Conservation (phyloP, 1,140 invertebrate genomes). For the Rhopalosiphum maidis region DNA sequence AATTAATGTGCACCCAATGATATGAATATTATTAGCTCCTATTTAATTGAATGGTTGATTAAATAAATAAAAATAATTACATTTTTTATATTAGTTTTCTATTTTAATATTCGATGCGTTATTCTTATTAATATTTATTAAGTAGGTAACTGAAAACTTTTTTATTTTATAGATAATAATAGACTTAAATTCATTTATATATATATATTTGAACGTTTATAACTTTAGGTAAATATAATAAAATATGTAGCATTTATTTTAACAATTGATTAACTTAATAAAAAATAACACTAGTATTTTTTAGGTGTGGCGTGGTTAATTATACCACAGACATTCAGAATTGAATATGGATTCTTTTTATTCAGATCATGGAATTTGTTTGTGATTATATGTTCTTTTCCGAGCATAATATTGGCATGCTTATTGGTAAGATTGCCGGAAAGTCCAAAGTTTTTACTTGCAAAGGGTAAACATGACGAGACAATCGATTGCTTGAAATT, state of each 20-base stretch:
- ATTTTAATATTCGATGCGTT: not conserved
- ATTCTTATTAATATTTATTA: not conserved
- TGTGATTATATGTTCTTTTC: slow-evolving; percentile 82
- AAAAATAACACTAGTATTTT: slow-evolving; percentile 58
- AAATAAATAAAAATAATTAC: not conserved
- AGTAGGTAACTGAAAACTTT: not conserved
- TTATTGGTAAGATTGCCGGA: slow-evolving; percentile 86
- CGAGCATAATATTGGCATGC: slow-evolving; percentile 83
- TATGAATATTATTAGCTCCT: not conserved
- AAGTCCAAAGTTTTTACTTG: slow-evolving; percentile 87
- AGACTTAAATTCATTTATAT: not conserved
- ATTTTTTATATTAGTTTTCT: not conserved
- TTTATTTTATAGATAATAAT: not conserved
- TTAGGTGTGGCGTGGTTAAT: slow-evolving; percentile 84
- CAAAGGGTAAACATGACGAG: slow-evolving; percentile 76
- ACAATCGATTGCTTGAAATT: slow-evolving; percentile 79
- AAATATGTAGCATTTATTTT: too few relatives aligned
- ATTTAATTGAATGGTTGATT: not conserved
- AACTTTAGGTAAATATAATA: not conserved
- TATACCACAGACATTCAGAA: slow-evolving; percentile 70
- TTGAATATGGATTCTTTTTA: slow-evolving; percentile 65
- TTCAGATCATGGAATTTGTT: slow-evolving; percentile 94
- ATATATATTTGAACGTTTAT: too few relatives aligned
- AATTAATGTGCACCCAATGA: not conserved
- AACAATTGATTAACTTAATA: not conserved